These are phyloP conservation scores for Stichopus horrens DNA, from an alignment of 53 echinoderm and acorn worm genomes.

Conservation along the genomic window DNA sequence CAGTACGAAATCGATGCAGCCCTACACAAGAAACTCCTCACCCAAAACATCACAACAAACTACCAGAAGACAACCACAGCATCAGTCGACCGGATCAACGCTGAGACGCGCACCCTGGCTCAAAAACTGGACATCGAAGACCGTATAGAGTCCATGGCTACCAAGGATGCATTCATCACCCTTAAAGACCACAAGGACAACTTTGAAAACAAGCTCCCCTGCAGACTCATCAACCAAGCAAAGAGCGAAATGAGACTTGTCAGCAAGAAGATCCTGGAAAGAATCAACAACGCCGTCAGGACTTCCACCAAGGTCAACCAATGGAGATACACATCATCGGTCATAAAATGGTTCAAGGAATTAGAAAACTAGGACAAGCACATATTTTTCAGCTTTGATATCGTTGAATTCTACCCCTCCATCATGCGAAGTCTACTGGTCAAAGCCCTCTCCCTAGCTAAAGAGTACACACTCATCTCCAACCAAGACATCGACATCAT, in stretches of 20 bases:
- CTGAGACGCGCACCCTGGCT: neutral
- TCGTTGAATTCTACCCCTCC: constrained; percentile 51
- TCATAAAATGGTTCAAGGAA: constrained; percentile 53
- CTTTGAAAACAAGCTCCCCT: constrained; percentile 47
- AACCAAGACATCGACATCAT: no score
- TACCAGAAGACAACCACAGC: no score
- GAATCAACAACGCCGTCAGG: constrained; percentile 43
- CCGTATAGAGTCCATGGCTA: constrained; percentile 4
- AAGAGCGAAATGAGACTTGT: constrained; percentile 57
- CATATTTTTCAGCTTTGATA: constrained; percentile 50
- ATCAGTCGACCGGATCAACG: no score
- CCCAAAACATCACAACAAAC: no score
- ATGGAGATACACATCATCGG: constrained; percentile 34
- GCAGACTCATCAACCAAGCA: constrained; percentile 51
- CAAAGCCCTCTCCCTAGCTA: neutral
- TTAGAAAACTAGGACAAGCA: constrained; percentile 27
- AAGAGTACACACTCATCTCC: no score
- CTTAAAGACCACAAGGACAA: constrained; percentile 25
- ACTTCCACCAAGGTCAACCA: constrained; percentile 42
- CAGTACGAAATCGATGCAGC: constrained; percentile 11
- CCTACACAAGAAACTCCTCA: constrained; percentile 21
- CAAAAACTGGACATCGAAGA: neutral
- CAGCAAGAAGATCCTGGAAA: constrained; percentile 49
- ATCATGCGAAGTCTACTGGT: constrained; percentile 21
- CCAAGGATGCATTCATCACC: constrained; percentile 22